Conservation (phyloP, 2,797 vertebrate genomes). For the Neosalanx taihuensis region DNA sequence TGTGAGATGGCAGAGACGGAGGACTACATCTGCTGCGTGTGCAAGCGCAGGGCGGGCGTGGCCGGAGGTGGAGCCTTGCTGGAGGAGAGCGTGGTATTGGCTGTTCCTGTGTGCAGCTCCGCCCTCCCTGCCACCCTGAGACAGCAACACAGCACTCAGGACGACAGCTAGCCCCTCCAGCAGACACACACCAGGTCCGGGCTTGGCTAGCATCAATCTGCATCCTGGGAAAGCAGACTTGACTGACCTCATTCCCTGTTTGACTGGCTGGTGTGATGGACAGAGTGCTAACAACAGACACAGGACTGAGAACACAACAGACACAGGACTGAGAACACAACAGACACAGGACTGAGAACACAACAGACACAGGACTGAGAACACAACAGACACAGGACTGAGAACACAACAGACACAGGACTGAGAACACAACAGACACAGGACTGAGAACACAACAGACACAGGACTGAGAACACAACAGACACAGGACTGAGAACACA, state of each 20-base stretch:
- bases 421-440: too few species aligned
- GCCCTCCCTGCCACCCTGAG: slow-evolving; percentile 44
- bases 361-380: too few species aligned
- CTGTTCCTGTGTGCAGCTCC: slow-evolving; percentile 70
- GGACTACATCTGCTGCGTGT: slow-evolving; percentile 96
- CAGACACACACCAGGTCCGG: slow-evolving; percentile 3
- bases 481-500: too few species aligned
- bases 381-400: too few species aligned
- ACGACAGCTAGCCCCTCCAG: slow-evolving; percentile 82
- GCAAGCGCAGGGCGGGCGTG: slow-evolving; percentile 75
- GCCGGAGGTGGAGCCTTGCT: slow-evolving; percentile 58
- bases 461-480: too few species aligned
- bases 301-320: too few species aligned
- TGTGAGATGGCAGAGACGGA: slow-evolving; percentile 98
- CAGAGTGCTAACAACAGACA: too few species aligned
- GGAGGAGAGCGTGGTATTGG: slow-evolving; percentile 71
- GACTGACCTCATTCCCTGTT: not conserved
- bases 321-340: too few species aligned
- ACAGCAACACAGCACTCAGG: slow-evolving; percentile 76
- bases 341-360: too few species aligned
- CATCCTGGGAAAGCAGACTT: too few species aligned
- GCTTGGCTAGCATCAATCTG: slow-evolving; percentile 24
- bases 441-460: too few species aligned
- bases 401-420: too few species aligned
- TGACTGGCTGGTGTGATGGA: not conserved